Evolutionary conservation across 2,888 invertebrate genomes (phyloP), one percentile per base, ranked within the genome.

Genomic region (Euplexia lucipara): DNA sequence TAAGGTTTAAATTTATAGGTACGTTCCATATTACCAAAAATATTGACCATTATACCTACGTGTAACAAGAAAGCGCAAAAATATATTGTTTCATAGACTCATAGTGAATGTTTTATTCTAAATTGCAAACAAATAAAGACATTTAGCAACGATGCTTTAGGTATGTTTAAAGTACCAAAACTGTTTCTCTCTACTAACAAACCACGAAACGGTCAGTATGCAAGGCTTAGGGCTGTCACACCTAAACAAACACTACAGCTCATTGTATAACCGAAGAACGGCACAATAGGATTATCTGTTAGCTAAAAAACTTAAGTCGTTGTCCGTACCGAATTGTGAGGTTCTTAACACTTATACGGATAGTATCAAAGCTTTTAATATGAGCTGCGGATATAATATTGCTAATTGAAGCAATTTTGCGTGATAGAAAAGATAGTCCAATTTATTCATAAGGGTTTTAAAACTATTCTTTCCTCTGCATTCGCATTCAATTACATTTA

Each of bases 181-280:
- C 49, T 30, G 7, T 0, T 70, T 0, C 59, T 12, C 16, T 2
- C 60, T 61, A 5, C 37, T 3, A 26, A 26, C 0, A 10, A 34
- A 34, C 60, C 52, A 58, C 61, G 71, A 83, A 77, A 76, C 80
- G 76, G 64, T 66, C 69, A 79, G 83, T 84, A 82, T 84, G 80
- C 74, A 82, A 57, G 64, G 65, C 56, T 26, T 78, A 89, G 87
- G 89, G 89, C 79, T 88, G 87, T 75, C 84, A 66, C 74, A 63
- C 84, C 85, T 87, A 85, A 87, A 81, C 70, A 86, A 89, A 88
- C 74, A 85, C 66, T 47, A 73, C 66, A 47, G 59, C 45, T 76
- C 69, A 81, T 83, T 85, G 78, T 83, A 64, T 79, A 73, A 78
- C 37, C 47, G 54, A 73, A n/a, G n/a, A n/a, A n/a, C 69, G 71